Evolutionary conservation across 2,888 invertebrate genomes (phyloP).

Genomic region (Rotaria sp.): DNA sequence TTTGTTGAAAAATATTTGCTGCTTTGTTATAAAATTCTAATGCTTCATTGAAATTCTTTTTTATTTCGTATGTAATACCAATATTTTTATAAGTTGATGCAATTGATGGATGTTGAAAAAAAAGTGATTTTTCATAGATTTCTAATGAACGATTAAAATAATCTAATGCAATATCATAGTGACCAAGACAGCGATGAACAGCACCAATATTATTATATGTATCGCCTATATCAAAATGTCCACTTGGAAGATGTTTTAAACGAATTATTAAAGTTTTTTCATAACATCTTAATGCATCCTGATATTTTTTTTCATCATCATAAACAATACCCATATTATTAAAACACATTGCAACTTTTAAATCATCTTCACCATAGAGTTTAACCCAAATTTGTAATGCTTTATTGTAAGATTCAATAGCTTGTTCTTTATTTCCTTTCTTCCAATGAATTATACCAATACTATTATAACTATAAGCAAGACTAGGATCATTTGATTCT

Average conservation of each 20-base stretch:
- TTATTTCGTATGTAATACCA: not conserved
- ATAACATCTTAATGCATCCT: not conserved
- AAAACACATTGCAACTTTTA: not conserved
- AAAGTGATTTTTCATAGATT: not conserved
- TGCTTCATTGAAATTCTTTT: not conserved
- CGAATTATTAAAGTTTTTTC: not conserved
- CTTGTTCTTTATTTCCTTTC: not conserved
- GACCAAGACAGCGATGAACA: not conserved
- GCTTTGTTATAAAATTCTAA: not conserved
- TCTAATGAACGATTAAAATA: not conserved
- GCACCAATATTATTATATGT: not conserved
- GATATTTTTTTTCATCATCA: not conserved
- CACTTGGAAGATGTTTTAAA: not conserved
- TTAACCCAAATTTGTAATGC: not conserved
- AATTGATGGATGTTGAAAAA: not conserved
- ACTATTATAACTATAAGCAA: not conserved
- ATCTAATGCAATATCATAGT: too few relatives aligned
- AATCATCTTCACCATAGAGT: not conserved
- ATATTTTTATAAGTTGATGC: not conserved
- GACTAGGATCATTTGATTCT: not conserved
- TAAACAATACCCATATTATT: conserved; percentile 5
- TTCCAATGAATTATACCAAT: not conserved
- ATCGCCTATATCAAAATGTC: not conserved
- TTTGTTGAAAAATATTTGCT: not conserved
- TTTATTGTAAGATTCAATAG: not conserved